Base-by-base conservation (phyloP, 2,888 invertebrate species). In the Marronus borbonicus region DNA sequence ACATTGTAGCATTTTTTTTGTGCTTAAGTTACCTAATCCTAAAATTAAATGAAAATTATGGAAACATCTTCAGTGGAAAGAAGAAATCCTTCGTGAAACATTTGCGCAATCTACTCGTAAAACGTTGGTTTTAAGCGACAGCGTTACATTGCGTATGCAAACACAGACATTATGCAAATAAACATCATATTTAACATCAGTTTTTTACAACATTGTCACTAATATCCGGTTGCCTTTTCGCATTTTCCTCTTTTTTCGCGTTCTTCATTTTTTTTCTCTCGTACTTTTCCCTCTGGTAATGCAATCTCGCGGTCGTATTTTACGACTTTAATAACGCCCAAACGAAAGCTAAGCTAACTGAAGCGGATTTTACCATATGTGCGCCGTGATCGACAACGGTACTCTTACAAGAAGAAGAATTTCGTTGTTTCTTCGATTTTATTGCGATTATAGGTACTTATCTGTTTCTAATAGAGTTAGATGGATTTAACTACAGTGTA, bases 321-420 rank as follows among this genome's bases (percentile, higher is more conserved):
- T 66, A 66, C 65, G 65, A 20, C 65, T 66, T 66, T 66, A 66
- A 66, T 66, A 66, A 66, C 17, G 65, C 44, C 20, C 44, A 39
- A 66, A 44, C 44, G 39, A 66, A 66, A 66, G 7, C 44, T 66
- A 44, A 39, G 44, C n/a, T 66, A 66, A 64, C 39, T 44, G 65
- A 58, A 58, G 10, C 44, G 65, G 65, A 20, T 44, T 66, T 17
- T 66, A 20, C 65, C 65, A 66, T 66, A 66, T 36, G 65, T 44
- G 65, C n/a, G n/a, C 10, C 10, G 20, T 66, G 8, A 44, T 44
- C 62, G 17, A 39, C n/a, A 66, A 66, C 20, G 7, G 39, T 24
- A 20, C 44, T 17, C 28, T 10, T 58, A 20, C 20, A 58, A 58
- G 7, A 20, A 20, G 55, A 58, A 58, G 20, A 58, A 20, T 58